Conservation (phyloP, 2,113 vertebrate genomes). For the Callipepla californica region DNA sequence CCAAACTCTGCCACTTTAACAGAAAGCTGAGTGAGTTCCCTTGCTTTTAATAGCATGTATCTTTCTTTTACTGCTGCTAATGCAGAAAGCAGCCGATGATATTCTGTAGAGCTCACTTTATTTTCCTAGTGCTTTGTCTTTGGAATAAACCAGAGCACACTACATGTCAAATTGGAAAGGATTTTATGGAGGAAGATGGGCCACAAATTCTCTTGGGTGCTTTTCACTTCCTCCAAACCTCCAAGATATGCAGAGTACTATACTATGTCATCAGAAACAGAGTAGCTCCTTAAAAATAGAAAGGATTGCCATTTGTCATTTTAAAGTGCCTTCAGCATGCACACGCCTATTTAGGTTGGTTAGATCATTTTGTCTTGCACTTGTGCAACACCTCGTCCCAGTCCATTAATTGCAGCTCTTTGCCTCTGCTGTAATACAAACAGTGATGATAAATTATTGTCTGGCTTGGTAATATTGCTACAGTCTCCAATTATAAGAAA, state of each 20-base stretch:
- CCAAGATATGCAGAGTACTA: background rate
- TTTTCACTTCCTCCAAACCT: background rate
- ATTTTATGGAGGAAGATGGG: background rate
- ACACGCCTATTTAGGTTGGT: background rate
- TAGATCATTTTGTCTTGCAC: background rate
- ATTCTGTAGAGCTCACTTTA: background rate
- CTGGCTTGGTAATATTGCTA: background rate
- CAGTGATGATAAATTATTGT: slow-evolving; percentile 44
- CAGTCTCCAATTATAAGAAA: slow-evolving; percentile 28
- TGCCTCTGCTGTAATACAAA: slow-evolving; percentile 21
- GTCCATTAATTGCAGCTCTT: background rate
- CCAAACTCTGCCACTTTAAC: background rate
- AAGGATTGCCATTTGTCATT: background rate
- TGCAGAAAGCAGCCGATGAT: slow-evolving; percentile 35
- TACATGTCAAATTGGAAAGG: background rate
- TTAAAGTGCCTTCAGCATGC: background rate
- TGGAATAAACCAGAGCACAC: background rate
- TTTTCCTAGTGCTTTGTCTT: background rate
- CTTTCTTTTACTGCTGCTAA: slow-evolving; percentile 43
- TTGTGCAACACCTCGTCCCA: slow-evolving; percentile 27
- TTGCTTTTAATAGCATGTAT: slow-evolving; percentile 21
- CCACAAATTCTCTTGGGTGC: background rate
- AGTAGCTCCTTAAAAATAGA: background rate
- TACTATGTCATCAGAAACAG: background rate
- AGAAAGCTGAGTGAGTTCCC: slow-evolving; percentile 39